Percentiles rank a stretch among this genome's conserved stretches.
Evolutionary conservation across 2,797 vertebrate species (phyloP).

Genomic region (Pseudochromis fuscus): DNA sequence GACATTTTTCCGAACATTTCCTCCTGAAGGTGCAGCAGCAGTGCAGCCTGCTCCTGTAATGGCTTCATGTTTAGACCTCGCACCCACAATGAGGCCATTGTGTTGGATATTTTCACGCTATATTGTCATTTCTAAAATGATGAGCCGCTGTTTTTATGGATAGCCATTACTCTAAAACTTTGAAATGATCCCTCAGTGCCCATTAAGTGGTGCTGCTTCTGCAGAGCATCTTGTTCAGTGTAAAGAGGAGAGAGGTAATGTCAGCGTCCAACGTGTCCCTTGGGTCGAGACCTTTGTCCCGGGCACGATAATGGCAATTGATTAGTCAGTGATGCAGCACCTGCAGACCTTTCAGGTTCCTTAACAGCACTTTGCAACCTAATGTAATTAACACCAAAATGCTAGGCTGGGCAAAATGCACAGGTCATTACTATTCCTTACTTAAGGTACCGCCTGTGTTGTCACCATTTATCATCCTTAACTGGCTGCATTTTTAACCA

Average conservation of each 20-base stretch:
- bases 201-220: constrained; percentile 23
- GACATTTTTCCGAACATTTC: constrained; percentile 17
- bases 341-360: constrained; percentile 67
- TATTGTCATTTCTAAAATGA: constrained; percentile 39
- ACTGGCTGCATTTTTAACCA: constrained; percentile 39
- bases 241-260: constrained; percentile 34
- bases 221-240: constrained; percentile 21
- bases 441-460: constrained; percentile 46
- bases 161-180: constrained; percentile 47
- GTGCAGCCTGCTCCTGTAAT: constrained; percentile 30
- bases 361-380: constrained; percentile 66
- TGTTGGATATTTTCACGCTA: constrained; percentile 27
- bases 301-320: constrained; percentile 73
- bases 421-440: constrained; percentile 60
- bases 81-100: constrained; percentile 19
- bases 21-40: constrained; percentile 15
- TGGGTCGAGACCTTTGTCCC: constrained; percentile 65
- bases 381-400: constrained; percentile 78
- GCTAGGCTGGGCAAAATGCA: constrained; percentile 65
- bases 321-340: constrained; percentile 71
- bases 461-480: constrained; percentile 58
- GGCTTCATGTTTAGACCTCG: constrained; percentile 28
- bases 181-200: constrained; percentile 22
- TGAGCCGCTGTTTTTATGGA: constrained; percentile 34
- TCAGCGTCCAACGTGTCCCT: constrained; percentile 42